Percentiles rank a stretch among this genome's conserved stretches.
phyloP scores from a whole-genome alignment of 2,888 invertebrate species.

The Autographa pulchrina region DNA sequence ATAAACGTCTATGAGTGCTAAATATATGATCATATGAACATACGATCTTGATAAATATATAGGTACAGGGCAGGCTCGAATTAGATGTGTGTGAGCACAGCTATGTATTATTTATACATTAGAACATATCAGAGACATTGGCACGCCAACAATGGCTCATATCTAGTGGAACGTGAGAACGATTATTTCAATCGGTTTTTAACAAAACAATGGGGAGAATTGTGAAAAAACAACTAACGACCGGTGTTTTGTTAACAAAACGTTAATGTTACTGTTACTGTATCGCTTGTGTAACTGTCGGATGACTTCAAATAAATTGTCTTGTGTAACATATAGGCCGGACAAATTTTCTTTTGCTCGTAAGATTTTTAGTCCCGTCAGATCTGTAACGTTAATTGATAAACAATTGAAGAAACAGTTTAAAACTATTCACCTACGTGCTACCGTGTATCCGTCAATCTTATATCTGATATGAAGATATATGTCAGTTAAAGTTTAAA shows the following conservation, averaged over 20 bases:
- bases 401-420: too few species aligned
- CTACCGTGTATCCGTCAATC: too few species aligned
- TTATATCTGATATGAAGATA: too few species aligned
- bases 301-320: slow-evolving; percentile 47
- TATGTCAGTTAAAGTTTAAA: too few species aligned
- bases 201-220: slow-evolving; percentile 77
- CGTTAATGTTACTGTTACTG: slow-evolving; percentile 73
- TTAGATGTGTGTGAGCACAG: background rate
- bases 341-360: slow-evolving; percentile 13
- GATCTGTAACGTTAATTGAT: too few species aligned
- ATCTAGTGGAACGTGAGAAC: slow-evolving; percentile 81
- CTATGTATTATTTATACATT: slow-evolving; percentile 9
- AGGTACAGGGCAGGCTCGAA: too few species aligned
- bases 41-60: too few species aligned
- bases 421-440: too few species aligned
- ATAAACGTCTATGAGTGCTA: too few species aligned
- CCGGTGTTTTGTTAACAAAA: slow-evolving; percentile 75
- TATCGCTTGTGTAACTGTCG: slow-evolving; percentile 70
- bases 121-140: slow-evolving; percentile 45
- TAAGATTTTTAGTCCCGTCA: background rate
- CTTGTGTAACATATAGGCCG: slow-evolving; percentile 26
- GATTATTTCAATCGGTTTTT: slow-evolving; percentile 72
- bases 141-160: slow-evolving; percentile 53
- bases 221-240: slow-evolving; percentile 73
- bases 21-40: too few species aligned